Evolutionary conservation across 92 coral and sea anemone genomes (phyloP).

Genomic region (Zoanthus sociatus): DNA sequence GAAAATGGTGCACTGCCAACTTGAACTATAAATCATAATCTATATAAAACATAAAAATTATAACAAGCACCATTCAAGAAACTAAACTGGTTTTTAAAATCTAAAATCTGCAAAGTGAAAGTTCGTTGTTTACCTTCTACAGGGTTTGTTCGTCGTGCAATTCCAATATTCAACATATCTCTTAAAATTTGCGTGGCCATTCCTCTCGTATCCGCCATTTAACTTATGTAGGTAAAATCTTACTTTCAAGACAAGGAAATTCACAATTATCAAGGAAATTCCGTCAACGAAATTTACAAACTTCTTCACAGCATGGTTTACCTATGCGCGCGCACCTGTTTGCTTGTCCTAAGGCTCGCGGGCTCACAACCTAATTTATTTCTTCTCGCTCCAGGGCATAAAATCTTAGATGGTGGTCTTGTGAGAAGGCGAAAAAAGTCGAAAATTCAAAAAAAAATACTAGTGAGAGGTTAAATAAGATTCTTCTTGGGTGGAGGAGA

Average conservation of each 20-base stretch:
- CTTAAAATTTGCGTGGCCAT: conserved; percentile 86
- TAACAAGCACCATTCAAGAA: background rate
- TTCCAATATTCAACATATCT: conserved; percentile 84
- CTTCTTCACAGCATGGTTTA: conserved; percentile 16
- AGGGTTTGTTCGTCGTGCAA: conserved; percentile 45
- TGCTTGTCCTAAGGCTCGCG: background rate
- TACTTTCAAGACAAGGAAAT: conserved; percentile 26
- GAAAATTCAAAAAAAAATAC: too few relatives aligned
- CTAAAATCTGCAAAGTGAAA: conserved; percentile 10
- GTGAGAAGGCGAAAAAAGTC: too few relatives aligned
- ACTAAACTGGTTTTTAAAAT: background rate
- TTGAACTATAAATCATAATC: background rate
- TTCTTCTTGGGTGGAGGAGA: too few relatives aligned
- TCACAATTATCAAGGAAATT: background rate
- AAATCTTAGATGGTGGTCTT: too few relatives aligned
- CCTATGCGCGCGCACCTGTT: conserved; percentile 34
- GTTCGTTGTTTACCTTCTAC: conserved; percentile 14
- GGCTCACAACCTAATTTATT: conserved; percentile 10
- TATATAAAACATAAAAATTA: background rate
- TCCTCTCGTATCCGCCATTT: conserved; percentile 64
- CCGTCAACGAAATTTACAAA: background rate
- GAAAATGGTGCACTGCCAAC: too few relatives aligned
- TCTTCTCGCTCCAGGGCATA: too few relatives aligned
- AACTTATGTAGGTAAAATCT: background rate
- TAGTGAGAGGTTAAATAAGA: too few relatives aligned